Conservation (phyloP, 2,888 invertebrate species). For the Melinopterus prodromus region DNA sequence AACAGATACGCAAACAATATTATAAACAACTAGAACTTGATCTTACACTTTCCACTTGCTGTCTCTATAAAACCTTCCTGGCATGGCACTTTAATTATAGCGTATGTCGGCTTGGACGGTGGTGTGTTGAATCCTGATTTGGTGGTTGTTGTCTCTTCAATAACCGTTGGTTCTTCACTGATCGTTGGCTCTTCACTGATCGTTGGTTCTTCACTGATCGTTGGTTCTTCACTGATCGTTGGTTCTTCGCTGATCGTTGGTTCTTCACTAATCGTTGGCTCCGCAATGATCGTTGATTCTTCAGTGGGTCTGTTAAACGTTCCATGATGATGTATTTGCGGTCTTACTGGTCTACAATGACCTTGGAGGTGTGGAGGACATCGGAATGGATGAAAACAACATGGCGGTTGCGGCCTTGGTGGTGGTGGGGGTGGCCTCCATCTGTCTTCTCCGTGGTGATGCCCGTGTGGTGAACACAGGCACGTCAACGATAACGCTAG, state of each 20-base stretch:
- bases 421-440: background rate
- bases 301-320: no score
- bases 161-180: no score
- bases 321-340: no score
- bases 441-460: background rate
- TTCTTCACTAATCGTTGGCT: no score
- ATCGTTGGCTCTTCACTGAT: background rate
- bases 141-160: background rate
- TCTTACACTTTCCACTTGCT: background rate
- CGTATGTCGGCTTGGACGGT: background rate
- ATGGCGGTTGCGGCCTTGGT: background rate
- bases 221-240: no score
- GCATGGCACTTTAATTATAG: background rate
- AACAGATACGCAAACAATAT: background rate
- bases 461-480: background rate
- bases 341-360: background rate
- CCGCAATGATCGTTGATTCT: no score
- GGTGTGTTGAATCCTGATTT: background rate
- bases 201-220: no score
- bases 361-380: background rate
- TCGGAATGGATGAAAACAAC: background rate
- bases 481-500: background rate
- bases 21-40: background rate
- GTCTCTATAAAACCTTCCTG: background rate
- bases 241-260: no score